phyloP scores from a whole-genome alignment of 2,888 invertebrate species.

The Bellardia pandia region DNA sequence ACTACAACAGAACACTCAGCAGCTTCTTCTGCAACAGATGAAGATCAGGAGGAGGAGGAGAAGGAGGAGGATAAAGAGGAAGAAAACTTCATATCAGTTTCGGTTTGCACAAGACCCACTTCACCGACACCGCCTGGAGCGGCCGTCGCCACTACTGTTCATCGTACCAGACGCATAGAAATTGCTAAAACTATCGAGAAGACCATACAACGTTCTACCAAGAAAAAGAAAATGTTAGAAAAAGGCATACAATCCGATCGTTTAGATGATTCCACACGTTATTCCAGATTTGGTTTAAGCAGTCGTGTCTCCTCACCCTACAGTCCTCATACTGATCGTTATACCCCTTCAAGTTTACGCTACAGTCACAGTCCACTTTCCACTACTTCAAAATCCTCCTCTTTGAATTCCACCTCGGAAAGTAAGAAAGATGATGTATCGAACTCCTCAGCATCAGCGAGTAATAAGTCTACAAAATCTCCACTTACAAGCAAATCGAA shows the following conservation, averaged over 20 bases:
- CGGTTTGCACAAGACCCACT: conserved; percentile 90
- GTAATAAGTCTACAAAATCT: conserved; percentile 43
- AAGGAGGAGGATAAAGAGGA: conserved; percentile 55
- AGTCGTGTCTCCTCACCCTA: conserved; percentile 84
- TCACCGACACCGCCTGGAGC: conserved; percentile 89
- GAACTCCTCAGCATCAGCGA: conserved; percentile 57
- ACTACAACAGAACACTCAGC: neutral
- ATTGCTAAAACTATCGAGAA: conserved; percentile 90
- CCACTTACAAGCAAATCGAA: conserved; percentile 77
- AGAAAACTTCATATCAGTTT: conserved; percentile 84
- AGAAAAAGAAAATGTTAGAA: conserved; percentile 86
- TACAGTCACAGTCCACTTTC: conserved; percentile 81
- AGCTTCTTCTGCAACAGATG: conserved; percentile 67
- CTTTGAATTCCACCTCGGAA: conserved; percentile 68
- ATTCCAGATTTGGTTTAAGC: conserved; percentile 87
- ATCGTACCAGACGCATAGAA: conserved; percentile 88
- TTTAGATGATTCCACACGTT: conserved; percentile 88
- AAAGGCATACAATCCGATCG: conserved; percentile 91
- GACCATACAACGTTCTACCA: conserved; percentile 87
- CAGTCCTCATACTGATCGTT: conserved; percentile 83
- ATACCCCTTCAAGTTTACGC: conserved; percentile 78
- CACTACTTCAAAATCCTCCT: conserved; percentile 72
- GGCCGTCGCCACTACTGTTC: conserved; percentile 85
- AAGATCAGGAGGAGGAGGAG: conserved; percentile 55
- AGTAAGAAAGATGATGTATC: conserved; percentile 65